phyloP scores from a whole-genome alignment of 2,113 vertebrate genomes.

The Anolis carolinensis region DNA sequence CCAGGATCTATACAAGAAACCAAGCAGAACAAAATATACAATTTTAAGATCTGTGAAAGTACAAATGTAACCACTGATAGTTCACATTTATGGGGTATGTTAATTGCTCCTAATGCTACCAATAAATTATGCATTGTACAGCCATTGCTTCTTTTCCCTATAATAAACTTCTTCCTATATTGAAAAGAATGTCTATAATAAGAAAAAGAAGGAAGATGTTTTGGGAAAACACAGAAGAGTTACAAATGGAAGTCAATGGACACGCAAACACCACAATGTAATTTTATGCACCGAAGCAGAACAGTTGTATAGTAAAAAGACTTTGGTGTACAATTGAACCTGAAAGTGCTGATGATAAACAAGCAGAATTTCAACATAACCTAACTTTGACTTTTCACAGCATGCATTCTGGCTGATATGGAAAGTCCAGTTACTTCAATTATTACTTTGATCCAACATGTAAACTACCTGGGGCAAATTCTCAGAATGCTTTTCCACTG shows the following conservation, averaged over 20 bases:
- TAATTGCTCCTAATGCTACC: neutral
- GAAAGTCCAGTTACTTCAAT: rapidly evolving
- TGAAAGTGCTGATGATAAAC: neutral
- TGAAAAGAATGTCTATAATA: neutral
- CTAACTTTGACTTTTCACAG: rapidly evolving
- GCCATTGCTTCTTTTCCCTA: neutral
- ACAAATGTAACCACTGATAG: too few species aligned
- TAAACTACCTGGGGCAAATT: rapidly evolving
- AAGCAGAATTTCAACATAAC: neutral
- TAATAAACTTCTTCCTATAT: too few species aligned
- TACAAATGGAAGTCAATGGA: neutral
- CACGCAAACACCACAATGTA: neutral
- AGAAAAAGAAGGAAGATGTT: neutral
- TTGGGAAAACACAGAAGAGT: neutral
- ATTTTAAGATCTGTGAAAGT: too few species aligned
- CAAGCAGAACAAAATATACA: too few species aligned
- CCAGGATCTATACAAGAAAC: too few species aligned
- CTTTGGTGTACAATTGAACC: neutral
- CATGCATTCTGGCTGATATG: rapidly evolving
- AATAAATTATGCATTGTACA: neutral
- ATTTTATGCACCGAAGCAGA: neutral
- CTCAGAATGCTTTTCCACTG: constrained; percentile 26
- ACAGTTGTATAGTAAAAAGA: neutral
- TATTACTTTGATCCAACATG: neutral
- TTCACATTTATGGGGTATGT: too few species aligned